Base-by-base conservation (phyloP, 2,888 invertebrate species). In the Ferdinandea cuprea region DNA sequence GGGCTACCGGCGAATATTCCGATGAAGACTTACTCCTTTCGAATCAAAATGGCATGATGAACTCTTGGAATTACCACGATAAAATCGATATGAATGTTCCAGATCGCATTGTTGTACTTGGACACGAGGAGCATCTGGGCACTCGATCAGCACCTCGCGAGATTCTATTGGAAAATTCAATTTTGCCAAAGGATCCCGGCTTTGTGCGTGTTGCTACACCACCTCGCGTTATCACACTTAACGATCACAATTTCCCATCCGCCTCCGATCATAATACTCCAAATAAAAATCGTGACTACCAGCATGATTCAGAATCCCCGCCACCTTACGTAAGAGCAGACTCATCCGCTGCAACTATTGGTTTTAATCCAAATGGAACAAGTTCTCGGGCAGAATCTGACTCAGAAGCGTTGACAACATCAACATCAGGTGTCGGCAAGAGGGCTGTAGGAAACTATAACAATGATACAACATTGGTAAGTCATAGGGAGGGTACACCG, bases 11-110 rank as follows among this genome's bases (percentile, higher is more conserved):
- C 11, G 94, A 94, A 87, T 93, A 92, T 86, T 92, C 92, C 19
- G 94, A 94, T 87, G 93, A 94, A 66, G 94, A 95, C 63, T 90
- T 92, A 50, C 89, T 91, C 86, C 88, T 92, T n/a, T 92, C 93
- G 7, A 93, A 94, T 89, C 94, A 94, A 85, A 91, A 92, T 66
- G 91, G 90, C 0, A 85, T 89, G 61, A 93, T 93, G 84, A 92
- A 92, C 81, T 93, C 92, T 44, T 95, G 95, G 95, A 92, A 93
- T 86, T 93, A 93, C 89, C 92, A 92, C 87, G 96, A 96, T 87
- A 95, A 95, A 91, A 94, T 96, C 90, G 95, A 95, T 87, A 98
- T 98, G 98, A 95, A 95, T 88, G 98, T 98, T 37, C 98, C 98
- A 2, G 98, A 98, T 88, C 94, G 97, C 88, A 98, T 98, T 89